Base-by-base conservation (phyloP, 2,888 invertebrate genomes). In the Andricus curvator region DNA sequence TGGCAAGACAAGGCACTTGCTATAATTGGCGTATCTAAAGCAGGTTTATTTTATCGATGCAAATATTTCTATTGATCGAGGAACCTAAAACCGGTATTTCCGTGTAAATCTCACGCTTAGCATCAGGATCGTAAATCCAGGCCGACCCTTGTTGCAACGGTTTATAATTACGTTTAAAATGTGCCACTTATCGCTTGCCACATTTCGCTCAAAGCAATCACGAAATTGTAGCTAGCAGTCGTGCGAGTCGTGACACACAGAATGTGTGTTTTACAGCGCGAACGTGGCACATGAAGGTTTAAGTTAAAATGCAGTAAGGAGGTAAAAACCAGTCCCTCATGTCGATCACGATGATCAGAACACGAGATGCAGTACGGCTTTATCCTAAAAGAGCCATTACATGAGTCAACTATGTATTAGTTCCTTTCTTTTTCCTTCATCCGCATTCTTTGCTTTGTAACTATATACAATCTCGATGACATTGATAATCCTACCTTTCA, bases 301-400 rank as follows among this genome's bases (percentile, higher is more conserved):
- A 60, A 74, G 56, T 56, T 74, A 74, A 56, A 74, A 74, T 65
- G 67, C 68, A 78, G 79, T 80, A 80, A 80, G 80, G 78, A 80
- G 68, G 81, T 78, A 85, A 85, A 85, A 85, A 85, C 85, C 82
- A 82, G 83, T 83, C 80, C 78, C 41, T 66, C 74, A 82, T 83
- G 78, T 82, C 78, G 81, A 83, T 83, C 84, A 80, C 81, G 81
- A 70, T 79, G 78, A 78, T 80, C 81, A 68, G 81, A 80, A 82
- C 78, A 65, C 78, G 79, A 74, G 56, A 74, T 56, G 74, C 74
- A 33, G 33, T 56, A 74, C 33, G 56, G 22, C 74, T 74, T n/a
- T 74, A 74, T 37, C 56, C 48, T 51, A 74, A 74, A 74, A 56
- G 51, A 56, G 51, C 74, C 56, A 74, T 74, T 74, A 74, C 51